Conservation (phyloP, 2,797 vertebrate genomes). For the Galaxias olidus region DNA sequence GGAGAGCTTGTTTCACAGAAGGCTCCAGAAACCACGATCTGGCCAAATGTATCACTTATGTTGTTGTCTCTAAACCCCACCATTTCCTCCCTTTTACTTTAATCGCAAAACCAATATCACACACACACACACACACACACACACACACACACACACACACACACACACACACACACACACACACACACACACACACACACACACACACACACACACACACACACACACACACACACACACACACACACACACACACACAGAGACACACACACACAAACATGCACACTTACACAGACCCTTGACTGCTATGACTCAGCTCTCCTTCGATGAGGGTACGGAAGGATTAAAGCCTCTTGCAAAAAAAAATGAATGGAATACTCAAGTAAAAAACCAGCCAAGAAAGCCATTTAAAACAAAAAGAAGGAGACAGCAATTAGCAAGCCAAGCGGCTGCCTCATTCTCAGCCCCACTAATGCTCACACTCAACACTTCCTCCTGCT, state of each 20-base stretch:
- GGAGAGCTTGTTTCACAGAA: too few species aligned
- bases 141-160: not conserved
- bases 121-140: not conserved
- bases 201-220: conserved; percentile 5
- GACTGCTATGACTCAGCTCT: not conserved
- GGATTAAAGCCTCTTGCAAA: conserved; percentile 17
- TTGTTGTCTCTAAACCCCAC: too few species aligned
- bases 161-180: not conserved
- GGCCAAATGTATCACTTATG: too few species aligned
- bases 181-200: not conserved
- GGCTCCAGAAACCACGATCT: too few species aligned
- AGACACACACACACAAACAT: not conserved
- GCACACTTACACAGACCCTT: not conserved
- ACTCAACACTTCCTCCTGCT: conserved; percentile 23
- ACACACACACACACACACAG: not conserved
- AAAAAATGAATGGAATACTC: conserved; percentile 44
- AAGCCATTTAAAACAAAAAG: conserved; percentile 44
- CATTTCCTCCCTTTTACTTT: too few species aligned
- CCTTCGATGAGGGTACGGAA: not conserved
- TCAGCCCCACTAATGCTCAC: conserved; percentile 23
- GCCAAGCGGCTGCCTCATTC: conserved; percentile 40
- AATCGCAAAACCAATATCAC: too few species aligned
- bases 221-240: too few species aligned
- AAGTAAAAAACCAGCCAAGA: conserved; percentile 52
- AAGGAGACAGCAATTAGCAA: conserved; percentile 49